Evolutionary conservation across 2,888 invertebrate genomes (phyloP), one percentile per base, ranked within the genome.

Genomic region (Zygothrica quintamaculata): DNA sequence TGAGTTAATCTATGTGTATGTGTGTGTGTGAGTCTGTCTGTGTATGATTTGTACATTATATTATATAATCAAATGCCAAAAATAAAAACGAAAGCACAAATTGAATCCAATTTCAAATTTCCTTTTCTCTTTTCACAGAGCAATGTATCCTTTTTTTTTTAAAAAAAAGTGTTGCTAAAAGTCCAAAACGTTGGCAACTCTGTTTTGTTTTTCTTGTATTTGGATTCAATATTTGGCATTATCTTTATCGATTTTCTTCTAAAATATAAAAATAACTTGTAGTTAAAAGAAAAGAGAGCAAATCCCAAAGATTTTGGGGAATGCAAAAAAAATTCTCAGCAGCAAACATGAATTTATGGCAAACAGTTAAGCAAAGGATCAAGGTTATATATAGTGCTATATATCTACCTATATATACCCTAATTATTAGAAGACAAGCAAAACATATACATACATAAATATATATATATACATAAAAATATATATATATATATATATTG

Each of bases 11-110:
- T n/a, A n/a, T 7, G 43, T 12, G 34, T 26, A 44, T 31, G 18
- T 3, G 8, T 12, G 37, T 39, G 65, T n/a, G n/a, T 37, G 25
- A 7, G 29, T 12, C 15, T 18, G 39, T 11, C 26, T 50, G 51
- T 34, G 55, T 33, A 53, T 62, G 57, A 52, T 68, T 71, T 76
- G 70, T 84, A 76, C 13, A 78, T 60, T 84, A n/a, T 79, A 76
- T 76, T 51, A 74, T 43, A 69, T 42, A 42, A 39, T 46, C 61
- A 47, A 48, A 44, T 42, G 47, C 16, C 40, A 36, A 26, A 39
- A 65, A 55, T 36, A 26, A 15, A n/a, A 52, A 40, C 40, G 33
- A 26, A 39, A 65, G 52, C 36, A 26, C 16, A n/a, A 52, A 40
- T 33, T 39, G 40, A 57, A 44, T 22, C 18, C 29, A 29, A n/a